Percentiles rank a stretch among this genome's conserved stretches.
Conservation (phyloP, 2,797 vertebrate species). For the Sardinella longiceps region DNA sequence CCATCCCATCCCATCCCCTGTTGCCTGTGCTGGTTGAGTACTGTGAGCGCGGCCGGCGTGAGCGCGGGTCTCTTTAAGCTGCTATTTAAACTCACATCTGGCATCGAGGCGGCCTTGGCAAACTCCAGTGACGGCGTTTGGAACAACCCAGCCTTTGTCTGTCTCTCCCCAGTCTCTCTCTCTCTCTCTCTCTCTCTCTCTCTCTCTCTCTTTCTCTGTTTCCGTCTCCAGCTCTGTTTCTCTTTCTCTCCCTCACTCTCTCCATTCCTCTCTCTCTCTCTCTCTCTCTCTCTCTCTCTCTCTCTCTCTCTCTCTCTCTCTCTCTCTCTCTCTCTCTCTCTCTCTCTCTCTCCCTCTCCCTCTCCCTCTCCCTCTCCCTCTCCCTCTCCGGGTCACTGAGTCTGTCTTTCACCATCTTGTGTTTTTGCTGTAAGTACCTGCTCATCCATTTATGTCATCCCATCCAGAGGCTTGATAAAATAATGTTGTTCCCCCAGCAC, state of each 20-base stretch:
- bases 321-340: neutral
- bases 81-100: constrained; percentile 52
- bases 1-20: too few relatives aligned
- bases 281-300: too few relatives aligned
- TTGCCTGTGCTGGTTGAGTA: neutral
- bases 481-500: constrained; percentile 23
- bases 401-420: neutral
- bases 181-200: constrained; percentile 3
- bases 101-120: constrained; percentile 14
- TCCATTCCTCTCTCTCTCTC: too few relatives aligned
- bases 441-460: neutral
- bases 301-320: too few relatives aligned
- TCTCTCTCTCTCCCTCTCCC: constrained; percentile 18
- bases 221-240: too few relatives aligned
- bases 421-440: neutral
- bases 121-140: constrained; percentile 19
- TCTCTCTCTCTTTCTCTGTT: neutral
- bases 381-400: constrained; percentile 29
- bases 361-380: constrained; percentile 35
- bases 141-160: constrained; percentile 63
- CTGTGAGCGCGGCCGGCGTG: neutral
- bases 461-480: constrained; percentile 10
- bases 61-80: constrained; percentile 41
- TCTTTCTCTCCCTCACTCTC: constrained; percentile 25
- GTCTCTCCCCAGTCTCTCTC: neutral